A percentile compares a stretch with the other conserved stretches of the same genome.
These are phyloP conservation scores for Conus ventricosus DNA, from an alignment of 1,140 invertebrate species.

Conservation along the genomic window DNA sequence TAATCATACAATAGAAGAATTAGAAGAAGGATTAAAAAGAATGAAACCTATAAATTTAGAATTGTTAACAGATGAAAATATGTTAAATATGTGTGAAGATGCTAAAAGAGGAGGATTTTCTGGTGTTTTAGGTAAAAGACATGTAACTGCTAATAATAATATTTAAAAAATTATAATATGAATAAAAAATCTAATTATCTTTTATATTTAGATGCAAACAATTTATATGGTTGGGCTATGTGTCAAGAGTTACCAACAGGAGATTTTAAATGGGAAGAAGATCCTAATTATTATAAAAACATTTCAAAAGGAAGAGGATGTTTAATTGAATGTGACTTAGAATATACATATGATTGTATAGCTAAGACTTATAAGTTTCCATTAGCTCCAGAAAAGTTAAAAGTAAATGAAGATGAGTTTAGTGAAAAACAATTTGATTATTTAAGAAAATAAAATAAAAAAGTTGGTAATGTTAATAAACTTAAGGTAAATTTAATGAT, in stretches of 20 bases:
- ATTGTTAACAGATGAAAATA: conserved; percentile 35
- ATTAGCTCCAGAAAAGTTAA: conserved; percentile 71
- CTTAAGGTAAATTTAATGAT: too few species aligned
- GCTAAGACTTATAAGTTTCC: conserved; percentile 77
- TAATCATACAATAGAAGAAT: too few species aligned
- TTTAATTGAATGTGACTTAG: conserved; percentile 76
- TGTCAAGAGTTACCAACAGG: conserved; percentile 43
- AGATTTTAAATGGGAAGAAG: conserved; percentile 52
- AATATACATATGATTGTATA: conserved; percentile 73
- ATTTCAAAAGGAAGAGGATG: conserved; percentile 74
- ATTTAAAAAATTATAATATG: conserved; percentile 25
- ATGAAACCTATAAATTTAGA: conserved; percentile 51
- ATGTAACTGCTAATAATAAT: conserved; percentile 32
- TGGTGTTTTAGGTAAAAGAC: conserved; percentile 43
- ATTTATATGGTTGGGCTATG: too few species aligned
- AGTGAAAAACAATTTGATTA: conserved; percentile 18
- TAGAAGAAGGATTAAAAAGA: too few species aligned
- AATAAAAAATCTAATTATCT: conserved; percentile 43
- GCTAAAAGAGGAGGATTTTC: conserved; percentile 31
- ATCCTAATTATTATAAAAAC: conserved; percentile 37
- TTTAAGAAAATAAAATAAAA: background rate
- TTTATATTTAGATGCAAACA: conserved; percentile 58
- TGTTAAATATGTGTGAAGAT: conserved; percentile 31
- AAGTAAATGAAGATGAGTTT: conserved; percentile 33
- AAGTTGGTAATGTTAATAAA: too few species aligned